Percentiles rank a stretch among this genome's conserved stretches.
phyloP scores from a whole-genome alignment of 2,797 vertebrate genomes.

The Trichosurus vulpecula region DNA sequence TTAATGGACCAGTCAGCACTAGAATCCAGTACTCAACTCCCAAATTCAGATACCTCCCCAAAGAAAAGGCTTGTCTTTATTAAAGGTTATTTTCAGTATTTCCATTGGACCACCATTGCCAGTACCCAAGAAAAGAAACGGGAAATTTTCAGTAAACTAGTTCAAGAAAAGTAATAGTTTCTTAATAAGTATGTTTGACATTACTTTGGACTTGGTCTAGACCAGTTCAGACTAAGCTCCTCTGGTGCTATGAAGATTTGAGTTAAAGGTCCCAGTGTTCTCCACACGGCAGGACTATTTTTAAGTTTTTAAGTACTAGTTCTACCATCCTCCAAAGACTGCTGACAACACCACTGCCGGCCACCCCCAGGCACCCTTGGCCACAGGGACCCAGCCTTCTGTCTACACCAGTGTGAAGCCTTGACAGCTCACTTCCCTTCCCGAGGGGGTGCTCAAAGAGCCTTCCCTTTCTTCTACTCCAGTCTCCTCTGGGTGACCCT shows the following conservation, averaged over 20 bases:
- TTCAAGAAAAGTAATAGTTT: slow-evolving; percentile 69
- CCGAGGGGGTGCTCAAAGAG: not conserved
- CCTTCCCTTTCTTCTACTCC: not conserved
- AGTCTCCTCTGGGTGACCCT: slow-evolving; percentile 20
- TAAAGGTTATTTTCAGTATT: slow-evolving; percentile 76
- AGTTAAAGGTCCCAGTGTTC: slow-evolving; percentile 69
- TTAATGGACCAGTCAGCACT: slow-evolving; percentile 45
- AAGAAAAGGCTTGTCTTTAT: slow-evolving; percentile 73
- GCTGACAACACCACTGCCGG: not conserved
- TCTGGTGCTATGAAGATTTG: not conserved
- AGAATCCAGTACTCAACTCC: slow-evolving; percentile 60
- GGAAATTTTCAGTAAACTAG: slow-evolving; percentile 73
- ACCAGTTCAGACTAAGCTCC: slow-evolving; percentile 11
- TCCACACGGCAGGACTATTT: slow-evolving; percentile 63
- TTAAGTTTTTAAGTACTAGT: slow-evolving; percentile 50
- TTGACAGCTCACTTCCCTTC: not conserved
- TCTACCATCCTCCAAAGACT: not conserved
- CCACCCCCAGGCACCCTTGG: slow-evolving; percentile 12
- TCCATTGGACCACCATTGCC: slow-evolving; percentile 68
- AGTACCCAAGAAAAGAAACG: slow-evolving; percentile 30
- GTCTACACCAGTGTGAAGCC: not conserved
- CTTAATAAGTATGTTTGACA: slow-evolving; percentile 76
- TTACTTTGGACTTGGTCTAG: slow-evolving; percentile 60
- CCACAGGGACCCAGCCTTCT: not conserved
- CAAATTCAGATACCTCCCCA: slow-evolving; percentile 67